Conservation (phyloP, 2,113 vertebrate genomes). For the Corythaeola cristata region DNA sequence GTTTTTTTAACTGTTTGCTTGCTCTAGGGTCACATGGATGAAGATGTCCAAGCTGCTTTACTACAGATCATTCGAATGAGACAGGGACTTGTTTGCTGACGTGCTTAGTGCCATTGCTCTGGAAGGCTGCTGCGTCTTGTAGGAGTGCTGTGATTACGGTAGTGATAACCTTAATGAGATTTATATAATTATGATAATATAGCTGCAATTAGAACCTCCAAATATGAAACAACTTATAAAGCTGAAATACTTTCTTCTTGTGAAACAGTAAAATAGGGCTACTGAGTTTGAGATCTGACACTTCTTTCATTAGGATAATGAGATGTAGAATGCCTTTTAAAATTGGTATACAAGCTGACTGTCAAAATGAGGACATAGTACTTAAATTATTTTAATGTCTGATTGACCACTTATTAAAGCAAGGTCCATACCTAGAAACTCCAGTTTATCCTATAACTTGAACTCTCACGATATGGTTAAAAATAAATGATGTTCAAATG, state of each 20-base stretch:
- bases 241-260: neutral
- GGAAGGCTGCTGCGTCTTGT: neutral
- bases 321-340: neutral
- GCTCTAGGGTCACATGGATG: constrained; percentile 96
- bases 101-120: neutral
- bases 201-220: neutral
- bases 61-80: constrained; percentile 98
- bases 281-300: neutral
- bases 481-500: neutral
- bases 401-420: constrained; percentile 31
- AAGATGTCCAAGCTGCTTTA: constrained; percentile 94
- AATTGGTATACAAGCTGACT: neutral
- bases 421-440: neutral
- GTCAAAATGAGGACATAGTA: constrained; percentile 67
- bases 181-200: neutral
- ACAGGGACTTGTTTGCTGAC: constrained; percentile 92
- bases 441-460: neutral
- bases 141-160: neutral
- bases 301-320: neutral
- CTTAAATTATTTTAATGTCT: constrained; percentile 31
- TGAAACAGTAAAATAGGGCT: neutral
- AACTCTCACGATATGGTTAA: neutral
- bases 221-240: neutral
- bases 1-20: neutral
- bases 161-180: neutral